Evolutionary conservation across 2,888 invertebrate species (phyloP), one percentile per base, ranked within the genome.

Genomic region (Drosophila fungiperda): DNA sequence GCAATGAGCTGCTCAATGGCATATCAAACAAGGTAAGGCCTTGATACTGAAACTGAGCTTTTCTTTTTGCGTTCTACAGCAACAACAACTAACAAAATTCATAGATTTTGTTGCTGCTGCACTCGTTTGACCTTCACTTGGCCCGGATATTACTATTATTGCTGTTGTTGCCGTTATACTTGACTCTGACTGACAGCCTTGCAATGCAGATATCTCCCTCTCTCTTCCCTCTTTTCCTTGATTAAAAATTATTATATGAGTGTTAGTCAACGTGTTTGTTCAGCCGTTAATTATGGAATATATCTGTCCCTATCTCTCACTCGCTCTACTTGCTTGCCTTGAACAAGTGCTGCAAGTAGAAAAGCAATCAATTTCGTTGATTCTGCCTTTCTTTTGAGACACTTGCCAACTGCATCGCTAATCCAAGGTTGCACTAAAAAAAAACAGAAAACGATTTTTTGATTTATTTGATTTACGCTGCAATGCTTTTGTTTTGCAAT

Each of bases 1-100:
- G 94, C 79, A 94, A 94, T 73, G 94, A 94, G 82, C 87, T 94
- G 63, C 90, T 94, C 66, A 94, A 93, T 73, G 94, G 93, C 49
- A 92, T 94, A 80, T 94, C 94, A 35, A 94, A 93, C 85, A 93
- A 93, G 93, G 94, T 94, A 87, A 79, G 90, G 68, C 90, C 90
- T 90, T 84, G 84, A 87, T 86, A 80, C 75, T 90, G 89, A 90
- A 74, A 55, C 45, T 26, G 61, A 54, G 70, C 17, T 64, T 76
- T 66, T 80, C 71, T 82, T 67, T 84, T 35, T 26, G 72, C 73
- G 8, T 45, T 45, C 23, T 15, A 23, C 71, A 69, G 17, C 17
- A 29, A 52, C 52, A 23, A 20, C 80, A 62, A 65, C 70, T 29
- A n/a, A 63, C 33, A 74, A 68, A 71, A 78, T 73, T 86, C 67